These are phyloP conservation scores for Odocoileus hemionus DNA, from an alignment of 2,113 vertebrate genomes.

Conservation along the genomic window DNA sequence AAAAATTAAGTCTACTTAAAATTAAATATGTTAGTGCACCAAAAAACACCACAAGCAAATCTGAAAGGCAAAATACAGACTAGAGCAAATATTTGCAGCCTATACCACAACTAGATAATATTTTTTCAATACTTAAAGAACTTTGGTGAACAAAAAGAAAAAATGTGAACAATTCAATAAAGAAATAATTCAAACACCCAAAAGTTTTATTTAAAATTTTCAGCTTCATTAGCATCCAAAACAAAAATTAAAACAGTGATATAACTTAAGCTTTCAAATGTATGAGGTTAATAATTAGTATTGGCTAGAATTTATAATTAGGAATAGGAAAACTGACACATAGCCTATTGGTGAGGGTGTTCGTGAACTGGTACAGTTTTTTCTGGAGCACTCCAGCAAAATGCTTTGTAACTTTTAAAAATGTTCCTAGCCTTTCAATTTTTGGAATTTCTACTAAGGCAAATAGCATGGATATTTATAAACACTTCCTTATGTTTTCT, in stretches of 20 bases:
- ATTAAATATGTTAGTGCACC: background rate
- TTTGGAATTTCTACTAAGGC: background rate
- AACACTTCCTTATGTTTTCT: background rate
- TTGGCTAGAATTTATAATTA: background rate
- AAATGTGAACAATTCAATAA: background rate
- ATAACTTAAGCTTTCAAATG: conserved; percentile 9
- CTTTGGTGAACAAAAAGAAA: background rate
- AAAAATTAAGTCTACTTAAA: background rate
- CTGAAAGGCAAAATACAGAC: conserved; percentile 1
- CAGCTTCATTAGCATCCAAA: background rate
- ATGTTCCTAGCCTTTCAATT: background rate
- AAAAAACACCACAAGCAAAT: background rate
- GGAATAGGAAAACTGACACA: background rate
- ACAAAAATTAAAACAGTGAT: background rate
- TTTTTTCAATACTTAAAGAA: background rate
- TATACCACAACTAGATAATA: background rate
- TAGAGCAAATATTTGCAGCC: background rate
- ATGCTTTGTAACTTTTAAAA: background rate
- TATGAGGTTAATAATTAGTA: background rate
- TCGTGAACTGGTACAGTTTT: background rate
- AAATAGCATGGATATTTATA: background rate
- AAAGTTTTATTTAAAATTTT: background rate
- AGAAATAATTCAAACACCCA: background rate
- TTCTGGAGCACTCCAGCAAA: background rate
- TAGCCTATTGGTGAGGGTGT: background rate